Base-by-base conservation (phyloP, 2,797 vertebrate genomes). In the Takifugu ocellatus region DNA sequence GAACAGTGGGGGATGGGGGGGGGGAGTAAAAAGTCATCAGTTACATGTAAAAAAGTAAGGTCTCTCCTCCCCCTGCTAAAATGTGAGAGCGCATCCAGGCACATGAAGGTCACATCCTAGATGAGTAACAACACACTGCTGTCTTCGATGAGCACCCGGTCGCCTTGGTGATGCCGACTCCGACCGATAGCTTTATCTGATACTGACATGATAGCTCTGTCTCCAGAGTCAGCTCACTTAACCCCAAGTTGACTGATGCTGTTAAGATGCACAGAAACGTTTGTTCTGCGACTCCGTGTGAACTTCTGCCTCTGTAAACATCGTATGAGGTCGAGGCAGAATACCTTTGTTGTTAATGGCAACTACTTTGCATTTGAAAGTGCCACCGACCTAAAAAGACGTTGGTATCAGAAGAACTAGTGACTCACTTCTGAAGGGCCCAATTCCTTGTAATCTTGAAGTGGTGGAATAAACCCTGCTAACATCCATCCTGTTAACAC, bases 141-240 rank as follows among this genome's bases (percentile, higher is more conserved):
- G 48, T 54, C 43, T 25, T 49, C 51, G 59, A 74, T 61, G 47
- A 62, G 77, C 75, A 75, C 57, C 49, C 36, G 0, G 80, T 84
- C 80, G 57, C 79, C 72, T 54, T 70, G 82, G 79, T 71, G 81
- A 86, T 70, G 47, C 63, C 48, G 55, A 61, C 44, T 49, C 60
- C 58, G 64, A 75, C 61, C 78, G 67, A 68, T 59, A 60, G 27
- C 62, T 56, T 7, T 56, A 71, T 77, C 29, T 50, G 54, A 65
- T 52, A 54, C 57, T 27, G 33, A 7, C 33, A 36, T 36, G 33
- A 36, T 12, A 36, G 10, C 2, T 11, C 12, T 1, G 33, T 12
- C 33, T 36, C 33, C 10, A 36, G 6, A 36, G 33, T 36, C 33
- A 36, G 9, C 33, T 12, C 6, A 4, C 12, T 36, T 36, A 12